phyloP scores from a whole-genome alignment of 2,113 vertebrate genomes.

The Cisticola juncidis region DNA sequence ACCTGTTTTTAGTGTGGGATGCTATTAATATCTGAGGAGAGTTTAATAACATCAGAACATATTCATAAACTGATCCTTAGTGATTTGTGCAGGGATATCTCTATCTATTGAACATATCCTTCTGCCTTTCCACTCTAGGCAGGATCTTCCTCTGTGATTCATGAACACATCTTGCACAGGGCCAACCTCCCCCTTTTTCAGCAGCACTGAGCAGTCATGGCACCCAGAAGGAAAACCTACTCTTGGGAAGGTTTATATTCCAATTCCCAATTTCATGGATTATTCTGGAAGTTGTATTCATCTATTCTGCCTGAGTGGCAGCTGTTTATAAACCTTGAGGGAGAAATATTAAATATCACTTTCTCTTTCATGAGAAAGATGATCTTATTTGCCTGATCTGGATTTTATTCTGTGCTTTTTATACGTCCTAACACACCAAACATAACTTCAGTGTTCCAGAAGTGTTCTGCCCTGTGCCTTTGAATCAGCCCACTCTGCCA shows the following conservation, averaged over 20 bases:
- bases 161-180: neutral
- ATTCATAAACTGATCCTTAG: neutral
- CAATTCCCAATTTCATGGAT: neutral
- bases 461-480: neutral
- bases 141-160: neutral
- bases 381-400: slow-evolving; percentile 4
- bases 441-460: neutral
- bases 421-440: neutral
- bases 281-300: neutral
- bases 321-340: slow-evolving; percentile 29
- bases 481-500: neutral
- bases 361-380: slow-evolving; percentile 3
- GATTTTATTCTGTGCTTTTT: neutral
- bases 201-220: neutral
- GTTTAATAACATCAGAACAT: neutral
- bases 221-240: neutral
- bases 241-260: neutral
- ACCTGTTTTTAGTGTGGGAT: neutral
- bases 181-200: neutral
- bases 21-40: neutral
- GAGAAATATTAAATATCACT: slow-evolving; percentile 25
- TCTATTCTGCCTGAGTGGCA: slow-evolving; percentile 18
- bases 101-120: neutral
- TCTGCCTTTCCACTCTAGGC: neutral
- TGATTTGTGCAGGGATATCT: neutral